Evolutionary conservation across 2,888 invertebrate genomes (phyloP).

Genomic region (Cecidostiba fungosa): DNA sequence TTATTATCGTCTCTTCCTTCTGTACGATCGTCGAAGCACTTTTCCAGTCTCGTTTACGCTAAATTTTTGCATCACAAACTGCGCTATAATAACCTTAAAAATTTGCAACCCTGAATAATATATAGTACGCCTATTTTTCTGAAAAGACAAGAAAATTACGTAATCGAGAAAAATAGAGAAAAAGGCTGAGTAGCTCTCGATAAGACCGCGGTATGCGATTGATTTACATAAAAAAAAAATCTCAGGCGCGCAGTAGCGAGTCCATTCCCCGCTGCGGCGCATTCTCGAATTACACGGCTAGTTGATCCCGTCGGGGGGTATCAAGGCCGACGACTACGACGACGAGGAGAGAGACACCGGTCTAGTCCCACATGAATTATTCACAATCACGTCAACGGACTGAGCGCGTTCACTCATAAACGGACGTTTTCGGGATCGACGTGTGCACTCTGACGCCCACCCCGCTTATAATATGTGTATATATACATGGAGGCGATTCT

Average conservation of each 20-base stretch:
- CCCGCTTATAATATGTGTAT: neutral
- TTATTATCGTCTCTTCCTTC: conserved; percentile 34
- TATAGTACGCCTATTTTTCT: neutral
- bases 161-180: neutral
- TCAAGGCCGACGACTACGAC: conserved; percentile 23
- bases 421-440: conserved; percentile 53
- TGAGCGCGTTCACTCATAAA: conserved; percentile 48
- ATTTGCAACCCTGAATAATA: neutral
- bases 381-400: conserved; percentile 55
- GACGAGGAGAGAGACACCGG: neutral
- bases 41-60: conserved; percentile 35
- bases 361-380: conserved; percentile 55
- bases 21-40: conserved; percentile 3
- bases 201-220: conserved; percentile 21
- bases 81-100: conserved; percentile 16
- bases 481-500: neutral
- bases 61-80: conserved; percentile 35
- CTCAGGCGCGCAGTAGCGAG: neutral
- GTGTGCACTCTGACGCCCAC: conserved; percentile 6
- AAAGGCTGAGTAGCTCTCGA: neutral
- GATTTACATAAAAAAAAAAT: conserved; percentile 52
- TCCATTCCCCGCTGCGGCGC: conserved; percentile 6
- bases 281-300: conserved; percentile 55
- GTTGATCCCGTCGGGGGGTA: conserved; percentile 48
- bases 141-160: neutral